Base-by-base conservation (phyloP, 2,888 invertebrate species). In the Orthosia gothica region DNA sequence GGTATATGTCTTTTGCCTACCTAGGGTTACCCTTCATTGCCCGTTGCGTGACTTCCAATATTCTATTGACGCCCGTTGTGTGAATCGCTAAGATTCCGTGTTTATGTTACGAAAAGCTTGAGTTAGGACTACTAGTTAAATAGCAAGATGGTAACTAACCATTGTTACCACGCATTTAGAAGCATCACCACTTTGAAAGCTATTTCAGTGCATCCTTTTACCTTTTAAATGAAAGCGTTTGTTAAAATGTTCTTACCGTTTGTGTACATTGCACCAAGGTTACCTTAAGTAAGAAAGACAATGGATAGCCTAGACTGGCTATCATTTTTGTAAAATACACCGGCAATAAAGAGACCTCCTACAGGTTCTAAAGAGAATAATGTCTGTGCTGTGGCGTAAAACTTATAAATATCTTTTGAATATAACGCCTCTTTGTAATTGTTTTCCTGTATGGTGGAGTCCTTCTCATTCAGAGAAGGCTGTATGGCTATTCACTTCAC, bases 301-400 rank as follows among this genome's bases (percentile, higher is more conserved):
- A 69, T 40, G 47, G 50, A 16, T 5, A 13, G 45, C 4, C 58
- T 76, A n/a, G 20, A 32, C 26, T 15, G 23, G n/a, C 23, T 64
- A 4, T 61, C 59, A 40, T 9, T n/a, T 79, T 79, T 54, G 59
- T 71, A 55, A 55, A 55, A 49, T 49, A 79, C 16, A 49, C 20
- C n/a, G 18, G 3, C 5, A 13, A 16, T 52, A 23, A 20, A 49
- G 18, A 15, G 5, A n/a, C 40, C 16, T 45, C n/a, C 65, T 40
- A 45, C 12, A 23, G n/a, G 26, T n/a, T 52, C 13, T 20, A 16
- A 20, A 16, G 20, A 45, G 12, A 52, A 18, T 11, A 57, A 68
- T 45, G 23, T 5, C 20, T 45, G 15, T 16, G 23, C 15, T 3
- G n/a, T 0, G 0, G 50, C 18, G 18, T 7, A 16, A 20, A 9